These are phyloP conservation scores for Ectemnius lituratus DNA, from an alignment of 2,888 invertebrate genomes.

Conservation along the genomic window DNA sequence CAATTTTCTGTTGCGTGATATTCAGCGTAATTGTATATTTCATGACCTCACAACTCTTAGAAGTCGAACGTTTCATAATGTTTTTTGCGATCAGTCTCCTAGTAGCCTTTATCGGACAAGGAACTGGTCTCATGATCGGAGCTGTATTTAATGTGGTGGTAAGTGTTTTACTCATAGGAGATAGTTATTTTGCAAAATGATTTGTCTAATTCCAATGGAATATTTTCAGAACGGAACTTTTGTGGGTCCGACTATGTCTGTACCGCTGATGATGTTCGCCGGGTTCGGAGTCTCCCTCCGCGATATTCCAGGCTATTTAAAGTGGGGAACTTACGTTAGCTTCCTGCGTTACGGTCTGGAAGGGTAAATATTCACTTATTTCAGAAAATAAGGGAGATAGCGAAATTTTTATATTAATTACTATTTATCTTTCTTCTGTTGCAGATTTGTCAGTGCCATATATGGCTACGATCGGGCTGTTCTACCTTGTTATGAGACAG, in stretches of 20 bases:
- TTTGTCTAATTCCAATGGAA: too few relatives aligned
- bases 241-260: constrained; percentile 92
- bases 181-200: too few relatives aligned
- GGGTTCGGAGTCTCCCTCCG: constrained; percentile 95
- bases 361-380: constrained; percentile 78
- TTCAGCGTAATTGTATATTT: constrained; percentile 89
- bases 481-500: constrained; percentile 86
- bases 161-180: constrained; percentile 74
- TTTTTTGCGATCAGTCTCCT: constrained; percentile 90
- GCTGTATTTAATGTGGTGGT: constrained; percentile 92
- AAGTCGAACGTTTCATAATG: constrained; percentile 88
- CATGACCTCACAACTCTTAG: constrained; percentile 94
- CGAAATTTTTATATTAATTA: background rate
- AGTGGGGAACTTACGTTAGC: constrained; percentile 95
- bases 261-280: constrained; percentile 98
- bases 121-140: constrained; percentile 94
- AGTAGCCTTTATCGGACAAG: constrained; percentile 93
- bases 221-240: constrained; percentile 93
- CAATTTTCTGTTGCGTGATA: constrained; percentile 85
- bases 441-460: constrained; percentile 85
- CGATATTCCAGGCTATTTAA: constrained; percentile 90
- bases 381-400: background rate
- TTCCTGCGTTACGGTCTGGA: constrained; percentile 95
- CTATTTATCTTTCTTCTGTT: constrained; percentile 6
- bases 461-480: constrained; percentile 89